Evolutionary conservation across 1,140 invertebrate species (phyloP).

Genomic region (Ylistrum balloti): DNA sequence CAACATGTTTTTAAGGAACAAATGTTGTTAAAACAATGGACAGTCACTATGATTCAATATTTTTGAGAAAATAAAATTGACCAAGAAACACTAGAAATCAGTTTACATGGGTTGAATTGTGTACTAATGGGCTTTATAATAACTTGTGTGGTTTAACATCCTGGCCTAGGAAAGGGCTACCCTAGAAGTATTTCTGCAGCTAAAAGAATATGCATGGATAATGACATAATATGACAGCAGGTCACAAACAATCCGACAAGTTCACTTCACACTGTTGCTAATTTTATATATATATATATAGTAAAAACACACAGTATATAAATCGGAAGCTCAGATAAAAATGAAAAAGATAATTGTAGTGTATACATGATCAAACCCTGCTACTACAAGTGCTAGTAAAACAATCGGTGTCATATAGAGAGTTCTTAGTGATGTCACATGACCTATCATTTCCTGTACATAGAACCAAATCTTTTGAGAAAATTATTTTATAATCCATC

Average conservation of each 20-base stretch:
- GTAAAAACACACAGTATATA: slow-evolving; percentile 33
- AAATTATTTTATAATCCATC: not conserved
- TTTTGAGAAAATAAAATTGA: too few species aligned
- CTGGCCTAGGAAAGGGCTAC: not conserved
- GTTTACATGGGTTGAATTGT: not conserved
- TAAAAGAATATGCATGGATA: slow-evolving; percentile 28
- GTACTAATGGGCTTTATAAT: not conserved
- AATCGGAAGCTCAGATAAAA: slow-evolving; percentile 12
- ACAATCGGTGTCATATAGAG: not conserved
- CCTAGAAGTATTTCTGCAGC: not conserved
- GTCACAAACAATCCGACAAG: slow-evolving; percentile 33
- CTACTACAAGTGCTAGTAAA: not conserved
- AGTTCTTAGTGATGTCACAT: slow-evolving; percentile 17
- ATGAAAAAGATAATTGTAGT: not conserved
- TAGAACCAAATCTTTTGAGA: not conserved
- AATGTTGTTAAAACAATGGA: not conserved
- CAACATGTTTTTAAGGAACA: not conserved
- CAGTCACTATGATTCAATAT: not conserved
- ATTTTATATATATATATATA: not conserved
- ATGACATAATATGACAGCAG: not conserved
- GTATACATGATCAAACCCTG: slow-evolving; percentile 38
- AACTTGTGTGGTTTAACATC: not conserved
- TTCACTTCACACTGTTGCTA: slow-evolving; percentile 18
- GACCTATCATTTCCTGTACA: slow-evolving; percentile 6
- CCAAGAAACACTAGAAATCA: not conserved